These are phyloP conservation scores for Aphis craccivora DNA, from an alignment of 1,140 invertebrate species.

Conservation along the genomic window DNA sequence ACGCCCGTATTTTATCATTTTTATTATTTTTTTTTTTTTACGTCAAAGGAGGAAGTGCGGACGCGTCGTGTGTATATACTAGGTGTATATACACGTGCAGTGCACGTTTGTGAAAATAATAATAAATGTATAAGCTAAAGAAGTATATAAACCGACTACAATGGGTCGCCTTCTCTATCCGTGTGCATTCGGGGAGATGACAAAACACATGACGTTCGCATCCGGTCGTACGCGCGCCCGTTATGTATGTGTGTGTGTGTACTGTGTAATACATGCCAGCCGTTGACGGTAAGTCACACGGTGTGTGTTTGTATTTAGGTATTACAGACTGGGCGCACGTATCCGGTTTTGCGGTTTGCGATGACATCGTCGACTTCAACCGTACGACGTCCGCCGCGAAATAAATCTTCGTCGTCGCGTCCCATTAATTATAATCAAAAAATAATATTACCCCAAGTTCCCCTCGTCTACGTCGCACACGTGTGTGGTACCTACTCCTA, in stretches of 20 bases:
- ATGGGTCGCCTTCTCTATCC: background rate
- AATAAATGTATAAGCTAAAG: background rate
- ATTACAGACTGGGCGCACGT: background rate
- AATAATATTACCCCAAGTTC: background rate
- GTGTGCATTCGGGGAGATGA: conserved; percentile 11
- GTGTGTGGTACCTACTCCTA: background rate
- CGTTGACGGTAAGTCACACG: conserved; percentile 37
- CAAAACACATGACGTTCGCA: conserved; percentile 47
- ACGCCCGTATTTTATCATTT: background rate
- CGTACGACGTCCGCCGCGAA: conserved; percentile 17
- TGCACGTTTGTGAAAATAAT: conserved; percentile 41
- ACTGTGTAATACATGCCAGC: background rate
- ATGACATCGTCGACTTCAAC: background rate
- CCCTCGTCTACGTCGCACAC: background rate
- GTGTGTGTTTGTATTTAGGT: background rate
- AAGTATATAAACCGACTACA: background rate
- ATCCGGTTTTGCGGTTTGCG: conserved; percentile 43
- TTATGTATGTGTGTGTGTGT: background rate
- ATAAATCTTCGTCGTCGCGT: background rate
- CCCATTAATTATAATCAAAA: conserved; percentile 3
- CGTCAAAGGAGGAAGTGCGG: background rate
- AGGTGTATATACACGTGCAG: conserved; percentile 36
- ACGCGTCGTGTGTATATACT: background rate
- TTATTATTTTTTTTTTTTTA: background rate
- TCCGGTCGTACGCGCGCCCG: conserved; percentile 39